Percentiles rank a stretch among this genome's conserved stretches.
phyloP scores from a whole-genome alignment of 2,888 invertebrate species.

The Nemapogon koenigi region DNA sequence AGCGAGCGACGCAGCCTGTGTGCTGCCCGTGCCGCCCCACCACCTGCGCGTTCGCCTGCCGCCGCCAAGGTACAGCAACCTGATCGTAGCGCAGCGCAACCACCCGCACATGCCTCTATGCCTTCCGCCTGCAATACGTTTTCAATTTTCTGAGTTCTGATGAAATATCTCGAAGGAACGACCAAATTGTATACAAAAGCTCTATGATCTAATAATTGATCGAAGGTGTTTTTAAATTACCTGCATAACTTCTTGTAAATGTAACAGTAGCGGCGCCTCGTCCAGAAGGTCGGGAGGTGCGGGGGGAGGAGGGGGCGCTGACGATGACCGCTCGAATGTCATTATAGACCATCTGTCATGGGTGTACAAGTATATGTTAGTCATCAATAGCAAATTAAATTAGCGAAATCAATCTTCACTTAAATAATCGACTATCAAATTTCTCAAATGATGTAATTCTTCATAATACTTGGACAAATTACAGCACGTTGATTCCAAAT shows the following conservation, averaged over 20 bases:
- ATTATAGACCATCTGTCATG: conserved; percentile 90
- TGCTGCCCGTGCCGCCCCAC: conserved; percentile 46
- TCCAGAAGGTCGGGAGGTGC: conserved; percentile 50
- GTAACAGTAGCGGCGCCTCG: conserved; percentile 73
- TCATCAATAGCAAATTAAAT: background rate
- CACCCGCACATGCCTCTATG: conserved; percentile 27
- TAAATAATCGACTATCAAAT: too few relatives aligned
- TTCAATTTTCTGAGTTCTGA: too few relatives aligned
- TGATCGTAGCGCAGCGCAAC: conserved; percentile 27
- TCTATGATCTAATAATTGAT: too few relatives aligned
- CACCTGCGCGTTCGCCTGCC: conserved; percentile 45
- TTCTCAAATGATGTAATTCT: too few relatives aligned
- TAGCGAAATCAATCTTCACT: too few relatives aligned
- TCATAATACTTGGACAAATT: too few relatives aligned
- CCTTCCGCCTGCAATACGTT: conserved; percentile 39
- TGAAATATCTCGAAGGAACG: too few relatives aligned
- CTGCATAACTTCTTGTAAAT: conserved; percentile 85
- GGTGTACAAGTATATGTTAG: background rate
- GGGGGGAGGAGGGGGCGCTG: conserved; percentile 66
- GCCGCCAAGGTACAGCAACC: conserved; percentile 39
- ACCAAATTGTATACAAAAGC: too few relatives aligned
- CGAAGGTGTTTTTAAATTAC: conserved; percentile 23
- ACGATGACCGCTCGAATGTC: conserved; percentile 83
- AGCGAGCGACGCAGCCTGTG: conserved; percentile 46
- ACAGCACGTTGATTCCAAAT: too few relatives aligned